A percentile compares a stretch with the other conserved stretches of the same genome.
Conservation (phyloP, 2,113 vertebrate species). For the Bothrops jararaca region DNA sequence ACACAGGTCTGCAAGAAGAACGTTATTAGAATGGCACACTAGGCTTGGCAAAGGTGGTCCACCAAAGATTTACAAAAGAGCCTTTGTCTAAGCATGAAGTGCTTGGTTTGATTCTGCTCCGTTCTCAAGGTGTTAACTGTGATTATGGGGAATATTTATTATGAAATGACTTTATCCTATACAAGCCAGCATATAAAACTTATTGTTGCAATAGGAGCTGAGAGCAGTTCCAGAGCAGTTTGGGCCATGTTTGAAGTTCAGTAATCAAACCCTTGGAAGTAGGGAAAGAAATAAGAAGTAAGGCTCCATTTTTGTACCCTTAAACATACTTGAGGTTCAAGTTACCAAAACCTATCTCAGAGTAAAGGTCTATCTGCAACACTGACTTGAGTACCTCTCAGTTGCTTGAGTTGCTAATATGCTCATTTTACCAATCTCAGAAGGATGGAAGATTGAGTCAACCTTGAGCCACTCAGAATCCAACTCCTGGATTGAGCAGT, state of each 20-base stretch:
- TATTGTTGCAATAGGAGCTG: neutral
- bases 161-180: neutral
- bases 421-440: too few relatives aligned
- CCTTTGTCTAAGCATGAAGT: neutral
- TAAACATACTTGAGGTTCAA: neutral
- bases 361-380: neutral
- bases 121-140: neutral
- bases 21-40: neutral
- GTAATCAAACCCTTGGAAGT: neutral
- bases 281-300: neutral
- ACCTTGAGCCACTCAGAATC: too few relatives aligned
- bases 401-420: neutral
- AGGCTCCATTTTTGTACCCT: neutral
- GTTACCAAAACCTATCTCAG: neutral
- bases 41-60: neutral
- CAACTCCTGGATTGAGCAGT: too few relatives aligned
- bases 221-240: neutral
- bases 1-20: neutral
- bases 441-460: too few relatives aligned
- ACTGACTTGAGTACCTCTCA: neutral
- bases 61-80: neutral
- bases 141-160: neutral
- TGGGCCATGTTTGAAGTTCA: neutral
- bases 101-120: neutral
- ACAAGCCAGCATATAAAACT: neutral